Evolutionary conservation across 2,888 invertebrate species (phyloP).

Genomic region (Brenthis hecate): DNA sequence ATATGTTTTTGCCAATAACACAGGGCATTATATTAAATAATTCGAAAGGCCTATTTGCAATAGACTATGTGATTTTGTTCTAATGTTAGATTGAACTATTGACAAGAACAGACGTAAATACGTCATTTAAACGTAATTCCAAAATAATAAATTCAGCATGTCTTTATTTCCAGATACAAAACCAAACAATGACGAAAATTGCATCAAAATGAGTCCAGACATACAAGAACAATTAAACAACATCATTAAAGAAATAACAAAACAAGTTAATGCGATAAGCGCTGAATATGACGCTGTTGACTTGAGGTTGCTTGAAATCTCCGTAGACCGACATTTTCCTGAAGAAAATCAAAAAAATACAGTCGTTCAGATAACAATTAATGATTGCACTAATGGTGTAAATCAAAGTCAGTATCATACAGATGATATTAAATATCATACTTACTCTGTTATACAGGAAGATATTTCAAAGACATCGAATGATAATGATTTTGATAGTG

Average conservation of each 20-base stretch:
- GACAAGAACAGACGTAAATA: no score
- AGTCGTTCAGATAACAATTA: slow-evolving; percentile 11
- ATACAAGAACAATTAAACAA: slow-evolving; percentile 19
- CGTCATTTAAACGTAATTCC: neutral
- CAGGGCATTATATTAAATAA: no score
- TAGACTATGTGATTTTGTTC: no score
- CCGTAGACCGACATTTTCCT: slow-evolving; percentile 19
- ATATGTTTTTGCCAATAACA: no score
- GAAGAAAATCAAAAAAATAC: slow-evolving; percentile 20
- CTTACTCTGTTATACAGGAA: neutral
- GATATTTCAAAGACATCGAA: neutral
- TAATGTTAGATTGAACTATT: no score
- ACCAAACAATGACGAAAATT: slow-evolving; percentile 6
- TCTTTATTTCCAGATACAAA: slow-evolving; percentile 18
- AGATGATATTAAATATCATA: neutral
- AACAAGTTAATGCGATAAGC: slow-evolving; percentile 8
- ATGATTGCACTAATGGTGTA: slow-evolving; percentile 14
- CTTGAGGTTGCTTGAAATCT: slow-evolving; percentile 10
- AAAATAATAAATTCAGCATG: neutral
- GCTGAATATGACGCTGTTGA: slow-evolving; percentile 19
- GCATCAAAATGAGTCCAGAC: slow-evolving; percentile 13
- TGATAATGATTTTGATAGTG: neutral
- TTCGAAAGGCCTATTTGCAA: no score
- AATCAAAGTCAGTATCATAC: neutral
- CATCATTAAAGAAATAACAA: slow-evolving; percentile 9